Evolutionary conservation across 2,888 invertebrate genomes (phyloP), one percentile per base, ranked within the genome.

Genomic region (Rotaria sp.): DNA sequence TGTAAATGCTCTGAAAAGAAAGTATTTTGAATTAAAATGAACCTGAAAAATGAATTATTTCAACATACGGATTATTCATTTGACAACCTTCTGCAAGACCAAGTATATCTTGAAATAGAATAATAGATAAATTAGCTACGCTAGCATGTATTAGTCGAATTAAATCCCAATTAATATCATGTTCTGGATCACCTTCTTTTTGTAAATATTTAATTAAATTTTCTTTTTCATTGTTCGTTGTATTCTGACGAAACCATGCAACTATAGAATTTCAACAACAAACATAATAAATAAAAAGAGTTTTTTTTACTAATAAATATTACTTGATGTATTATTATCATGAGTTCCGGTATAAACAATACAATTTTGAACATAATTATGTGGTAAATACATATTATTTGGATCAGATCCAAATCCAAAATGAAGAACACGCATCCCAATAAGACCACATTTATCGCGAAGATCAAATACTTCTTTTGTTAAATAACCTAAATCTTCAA

Each of bases 391-490:
- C 38, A 75, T 75, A 75, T 75, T 41, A 24, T 75, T 41, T 41
- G 75, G 41, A 18, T 38, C 18, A 26, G 21, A 24, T 41, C 1
- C 41, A 26, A 75, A 75, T 21, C 38, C 75, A 41, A 41, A 75
- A 7, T 75, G 75, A 41, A 75, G 26, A 7, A 75, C 41, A 41
- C 75, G 75, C 75, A 75, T 75, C 7, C 75, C 75, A 75, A 24
- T 24, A 75, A 75, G 38, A 21, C 26, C 26, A 75, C 8, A 75
- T 75, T 75, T 75, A 41, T 75, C 75, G 2, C 75, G 38, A 38
- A 75, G 41, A 75, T 75, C 41, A 75, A 75, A 41, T 38, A 75
- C 75, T 41, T 75, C 75, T 26, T 75, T 41, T 41, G 75, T 75
- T 41, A 75, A 41, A 75, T 75, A 30, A 10, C 75, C 75, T 41